These are phyloP conservation scores for Pteromalus puparum DNA, from an alignment of 1,140 invertebrate species.

Conservation along the genomic window DNA sequence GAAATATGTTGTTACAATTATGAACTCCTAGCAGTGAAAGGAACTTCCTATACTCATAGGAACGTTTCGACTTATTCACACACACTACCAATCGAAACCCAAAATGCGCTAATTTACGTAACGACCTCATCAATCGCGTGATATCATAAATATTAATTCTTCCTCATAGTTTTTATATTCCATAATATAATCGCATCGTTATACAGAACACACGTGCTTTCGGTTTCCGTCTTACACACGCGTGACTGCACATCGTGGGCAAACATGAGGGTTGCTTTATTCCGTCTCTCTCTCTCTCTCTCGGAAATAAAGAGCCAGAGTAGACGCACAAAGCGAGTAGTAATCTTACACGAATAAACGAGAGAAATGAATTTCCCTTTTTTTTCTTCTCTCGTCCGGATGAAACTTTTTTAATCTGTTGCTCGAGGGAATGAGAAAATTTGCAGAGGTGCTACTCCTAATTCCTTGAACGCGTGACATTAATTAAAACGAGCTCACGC, in stretches of 20 bases:
- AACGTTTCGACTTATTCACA: background rate
- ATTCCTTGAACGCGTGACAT: background rate
- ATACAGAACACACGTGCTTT: no score
- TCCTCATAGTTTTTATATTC: background rate
- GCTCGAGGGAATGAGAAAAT: background rate
- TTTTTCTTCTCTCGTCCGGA: background rate
- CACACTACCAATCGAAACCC: background rate
- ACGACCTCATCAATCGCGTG: background rate
- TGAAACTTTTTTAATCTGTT: constrained; percentile 16
- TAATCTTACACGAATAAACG: background rate
- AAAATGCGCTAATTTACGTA: background rate
- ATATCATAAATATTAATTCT: no score
- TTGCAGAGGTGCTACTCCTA: background rate
- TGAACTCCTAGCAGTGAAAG: background rate
- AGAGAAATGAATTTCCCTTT: background rate
- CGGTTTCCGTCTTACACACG: no score
- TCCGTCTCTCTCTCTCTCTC: no score
- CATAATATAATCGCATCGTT: background rate
- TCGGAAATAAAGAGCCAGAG: background rate
- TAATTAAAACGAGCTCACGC: constrained; percentile 7
- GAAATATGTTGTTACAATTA: background rate
- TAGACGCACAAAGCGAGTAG: background rate
- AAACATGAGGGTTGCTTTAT: no score
- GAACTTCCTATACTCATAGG: background rate
- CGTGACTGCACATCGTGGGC: no score